Evolutionary conservation across 2,113 vertebrate species (phyloP).

Genomic region (Mastomys coucha): DNA sequence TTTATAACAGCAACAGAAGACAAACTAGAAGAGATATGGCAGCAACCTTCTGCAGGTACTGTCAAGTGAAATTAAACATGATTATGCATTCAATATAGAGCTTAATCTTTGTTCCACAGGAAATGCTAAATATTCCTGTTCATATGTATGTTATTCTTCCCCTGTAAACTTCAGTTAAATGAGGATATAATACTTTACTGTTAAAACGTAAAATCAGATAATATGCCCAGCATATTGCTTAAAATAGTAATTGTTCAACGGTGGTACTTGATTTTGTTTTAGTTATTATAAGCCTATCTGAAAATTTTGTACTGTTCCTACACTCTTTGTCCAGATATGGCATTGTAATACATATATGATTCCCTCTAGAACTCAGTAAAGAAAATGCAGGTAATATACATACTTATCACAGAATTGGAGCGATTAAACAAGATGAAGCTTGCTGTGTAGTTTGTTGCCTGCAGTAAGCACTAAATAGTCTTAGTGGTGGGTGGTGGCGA

Average conservation of each 20-base stretch:
- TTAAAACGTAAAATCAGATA: slow-evolving; percentile 18
- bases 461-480: background rate
- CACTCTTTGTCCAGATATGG: background rate
- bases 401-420: background rate
- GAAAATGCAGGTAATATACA: background rate
- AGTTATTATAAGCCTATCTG: background rate
- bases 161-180: slow-evolving; percentile 23
- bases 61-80: slow-evolving; percentile 17
- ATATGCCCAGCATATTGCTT: background rate
- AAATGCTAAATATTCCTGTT: slow-evolving; percentile 3
- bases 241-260: background rate
- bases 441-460: background rate
- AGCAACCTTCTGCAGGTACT: background rate
- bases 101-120: background rate
- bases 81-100: background rate
- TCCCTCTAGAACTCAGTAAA: slow-evolving; percentile 44
- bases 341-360: background rate
- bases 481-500: background rate
- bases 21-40: background rate
- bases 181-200: background rate
- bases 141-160: background rate
- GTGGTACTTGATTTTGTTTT: background rate
- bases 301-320: background rate
- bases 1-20: background rate
- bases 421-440: background rate